Percentiles rank a stretch among this genome's conserved stretches.
Evolutionary conservation across 1,140 invertebrate species (phyloP).

Genomic region (Ips typographus): DNA sequence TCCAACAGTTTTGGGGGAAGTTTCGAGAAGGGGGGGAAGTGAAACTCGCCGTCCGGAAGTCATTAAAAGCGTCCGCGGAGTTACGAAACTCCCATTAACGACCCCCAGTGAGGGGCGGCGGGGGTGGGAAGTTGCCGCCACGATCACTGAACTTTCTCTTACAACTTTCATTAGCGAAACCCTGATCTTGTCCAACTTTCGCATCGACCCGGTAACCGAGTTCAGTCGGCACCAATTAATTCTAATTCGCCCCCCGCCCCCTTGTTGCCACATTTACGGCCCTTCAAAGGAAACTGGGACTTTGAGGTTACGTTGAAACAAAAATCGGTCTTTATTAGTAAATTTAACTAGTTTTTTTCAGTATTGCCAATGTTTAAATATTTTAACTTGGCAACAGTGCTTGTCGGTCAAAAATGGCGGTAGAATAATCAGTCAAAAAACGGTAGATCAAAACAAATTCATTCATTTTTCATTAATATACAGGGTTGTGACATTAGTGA

Average conservation of each 20-base stretch:
- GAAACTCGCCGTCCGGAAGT: slow-evolving; percentile 30
- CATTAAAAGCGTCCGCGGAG: slow-evolving; percentile 37
- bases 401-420: no score
- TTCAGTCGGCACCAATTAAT: slow-evolving; percentile 47
- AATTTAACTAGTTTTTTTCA: no score
- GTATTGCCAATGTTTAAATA: no score
- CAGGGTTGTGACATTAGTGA: no score
- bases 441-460: no score
- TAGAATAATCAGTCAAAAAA: no score
- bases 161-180: slow-evolving; percentile 49
- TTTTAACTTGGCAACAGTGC: no score
- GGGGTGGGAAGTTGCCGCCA: slow-evolving; percentile 22
- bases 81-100: slow-evolving; percentile 39
- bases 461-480: no score
- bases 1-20: slow-evolving; percentile 10
- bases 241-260: slow-evolving; percentile 44
- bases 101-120: neutral
- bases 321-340: no score
- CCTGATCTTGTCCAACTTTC: slow-evolving; percentile 52
- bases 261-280: neutral
- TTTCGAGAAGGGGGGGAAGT: neutral
- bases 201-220: slow-evolving; percentile 50
- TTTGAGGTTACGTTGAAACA: no score
- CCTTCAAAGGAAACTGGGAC: no score
- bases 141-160: slow-evolving; percentile 48